Evolutionary conservation across 2,113 vertebrate species (phyloP).

Genomic region (Plestiodon gilberti): DNA sequence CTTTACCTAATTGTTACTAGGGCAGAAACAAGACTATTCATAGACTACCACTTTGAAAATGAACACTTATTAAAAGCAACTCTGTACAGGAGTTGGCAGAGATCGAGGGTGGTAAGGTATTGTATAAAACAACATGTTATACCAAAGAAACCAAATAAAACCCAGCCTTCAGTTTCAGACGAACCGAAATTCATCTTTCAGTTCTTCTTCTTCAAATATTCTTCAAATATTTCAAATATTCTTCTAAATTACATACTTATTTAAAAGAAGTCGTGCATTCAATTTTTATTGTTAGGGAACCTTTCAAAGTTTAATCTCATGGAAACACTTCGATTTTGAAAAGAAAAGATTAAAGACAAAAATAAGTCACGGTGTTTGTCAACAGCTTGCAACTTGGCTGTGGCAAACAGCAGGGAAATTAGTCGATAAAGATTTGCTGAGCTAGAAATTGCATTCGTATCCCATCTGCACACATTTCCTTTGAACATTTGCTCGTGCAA

Average conservation of each 20-base stretch:
- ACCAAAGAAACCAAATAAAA: background rate
- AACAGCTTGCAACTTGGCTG: background rate
- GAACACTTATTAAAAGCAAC: background rate
- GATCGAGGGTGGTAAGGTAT: background rate
- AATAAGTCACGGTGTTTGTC: background rate
- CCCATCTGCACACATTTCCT: conserved; percentile 8
- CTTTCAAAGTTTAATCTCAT: background rate
- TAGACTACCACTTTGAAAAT: background rate
- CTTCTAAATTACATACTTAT: background rate
- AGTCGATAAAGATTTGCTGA: conserved; percentile 13
- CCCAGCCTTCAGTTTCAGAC: background rate
- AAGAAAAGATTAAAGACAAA: background rate
- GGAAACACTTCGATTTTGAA: background rate
- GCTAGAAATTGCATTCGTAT: conserved; percentile 19
- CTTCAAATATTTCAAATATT: too few relatives aligned
- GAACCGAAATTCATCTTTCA: too few relatives aligned
- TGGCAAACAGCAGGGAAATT: background rate
- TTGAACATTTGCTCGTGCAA: background rate
- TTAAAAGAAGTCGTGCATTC: background rate
- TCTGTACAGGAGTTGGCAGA: fast-evolving
- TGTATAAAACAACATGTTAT: background rate
- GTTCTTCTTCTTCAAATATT: too few relatives aligned
- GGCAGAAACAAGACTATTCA: background rate
- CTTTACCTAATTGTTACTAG: conserved; percentile 6
- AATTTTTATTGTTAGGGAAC: background rate